A percentile compares a stretch with the other conserved stretches of the same genome.
Evolutionary conservation across 2,888 invertebrate species (phyloP).

Genomic region (Ceriagrion tenellum): DNA sequence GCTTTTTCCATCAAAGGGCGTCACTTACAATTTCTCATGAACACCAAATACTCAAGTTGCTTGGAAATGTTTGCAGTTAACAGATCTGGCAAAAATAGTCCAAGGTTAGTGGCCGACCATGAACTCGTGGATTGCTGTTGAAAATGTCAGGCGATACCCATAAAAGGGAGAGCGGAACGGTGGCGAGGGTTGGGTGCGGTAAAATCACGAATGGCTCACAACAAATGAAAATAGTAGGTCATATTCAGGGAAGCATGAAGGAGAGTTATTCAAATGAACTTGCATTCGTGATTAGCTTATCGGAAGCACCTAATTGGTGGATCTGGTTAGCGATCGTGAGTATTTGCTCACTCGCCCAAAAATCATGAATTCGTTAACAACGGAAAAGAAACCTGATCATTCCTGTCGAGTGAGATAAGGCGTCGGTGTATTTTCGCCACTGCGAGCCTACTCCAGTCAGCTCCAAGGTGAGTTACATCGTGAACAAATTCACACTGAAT

Average conservation of each 20-base stretch:
- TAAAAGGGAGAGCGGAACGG: background rate
- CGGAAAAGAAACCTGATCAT: background rate
- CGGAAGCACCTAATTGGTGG: background rate
- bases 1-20: no score
- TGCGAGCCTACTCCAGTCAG: background rate
- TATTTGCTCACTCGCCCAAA: background rate
- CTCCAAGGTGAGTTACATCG: conserved; percentile 6
- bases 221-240: background rate
- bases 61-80: no score
- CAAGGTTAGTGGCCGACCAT: background rate
- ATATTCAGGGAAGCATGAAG: background rate
- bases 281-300: background rate
- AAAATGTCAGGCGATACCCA: background rate
- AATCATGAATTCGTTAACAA: background rate
- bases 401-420: background rate
- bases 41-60: no score
- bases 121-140: background rate
- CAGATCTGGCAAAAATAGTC: background rate
- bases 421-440: background rate
- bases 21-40: no score
- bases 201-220: background rate
- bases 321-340: background rate
- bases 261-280: background rate
- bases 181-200: background rate
- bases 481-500: background rate